Evolutionary conservation across 23 tunicate genomes (phyloP), one percentile per base, ranked within the genome.

Genomic region (Styela clava): DNA sequence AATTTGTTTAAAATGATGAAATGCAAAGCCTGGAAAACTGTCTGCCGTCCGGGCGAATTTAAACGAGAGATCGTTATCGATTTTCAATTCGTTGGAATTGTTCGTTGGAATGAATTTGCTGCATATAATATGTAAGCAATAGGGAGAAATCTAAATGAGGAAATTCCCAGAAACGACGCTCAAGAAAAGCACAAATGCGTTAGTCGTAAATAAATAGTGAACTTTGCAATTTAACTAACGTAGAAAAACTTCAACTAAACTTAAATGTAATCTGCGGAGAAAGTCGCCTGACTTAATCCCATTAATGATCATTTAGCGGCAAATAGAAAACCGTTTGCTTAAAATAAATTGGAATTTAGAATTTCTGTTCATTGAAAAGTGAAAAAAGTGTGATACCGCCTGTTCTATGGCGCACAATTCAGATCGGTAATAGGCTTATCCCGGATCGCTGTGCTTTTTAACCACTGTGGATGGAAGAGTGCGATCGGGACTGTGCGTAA

Each of bases 341-440:
- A 44, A 44, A 44, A 44, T 44, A 44, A 44, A 44, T 44, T 12
- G 56, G 9, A 44, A 44, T 12, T 44, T 44, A 44, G 12, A 44
- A 44, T 12, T 44, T 44, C 12, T 44, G 12, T 44, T 44, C 7
- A 44, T 44, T 44, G 12, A 44, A 44, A 44, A 12, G 9, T 44
- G 12, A 12, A 44, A 44, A 44, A 44, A 5, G 56, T 12, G 56
- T 5, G 56, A 44, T 44, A 44, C 56, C 9, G 56, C 56, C 56
- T 44, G 56, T 12, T 44, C 12, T 7, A 16, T 35, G 77, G 34
- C 77, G 34, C 35, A 3, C 31, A 3, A 65, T 5, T 18, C 16
- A 65, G 18, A 65, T 7, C 30, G 35, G 77, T 71, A 71, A 71
- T 71, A 71, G 35, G 77, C 77, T 71, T 71, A 71, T 5, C 32